Conservation (phyloP, 2,888 invertebrate genomes). For the Smittia sp. region DNA sequence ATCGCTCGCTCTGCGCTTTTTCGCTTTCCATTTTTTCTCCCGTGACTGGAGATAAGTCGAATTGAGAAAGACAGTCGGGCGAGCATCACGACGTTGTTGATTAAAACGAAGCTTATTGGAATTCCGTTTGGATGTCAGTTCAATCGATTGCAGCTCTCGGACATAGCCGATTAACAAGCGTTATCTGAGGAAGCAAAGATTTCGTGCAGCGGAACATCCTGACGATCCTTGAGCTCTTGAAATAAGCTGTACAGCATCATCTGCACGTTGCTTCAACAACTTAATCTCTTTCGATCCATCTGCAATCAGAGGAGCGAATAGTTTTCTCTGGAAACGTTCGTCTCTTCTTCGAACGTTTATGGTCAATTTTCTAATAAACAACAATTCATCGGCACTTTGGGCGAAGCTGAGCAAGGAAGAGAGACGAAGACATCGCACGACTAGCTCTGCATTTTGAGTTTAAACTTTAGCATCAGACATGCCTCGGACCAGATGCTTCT, state of each 20-base stretch:
- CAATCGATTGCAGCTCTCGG: not conserved
- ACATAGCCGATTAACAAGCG: no score
- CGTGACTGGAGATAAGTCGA: no score
- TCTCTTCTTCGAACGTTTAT: not conserved
- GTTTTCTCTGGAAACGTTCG: not conserved
- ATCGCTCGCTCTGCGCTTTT: not conserved
- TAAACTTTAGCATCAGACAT: no score
- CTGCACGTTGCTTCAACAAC: conserved; percentile 26
- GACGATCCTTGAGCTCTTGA: not conserved
- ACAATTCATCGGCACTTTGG: not conserved
- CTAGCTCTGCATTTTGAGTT: no score
- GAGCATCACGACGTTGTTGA: no score
- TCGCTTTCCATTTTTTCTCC: not conserved
- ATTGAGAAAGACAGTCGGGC: no score
- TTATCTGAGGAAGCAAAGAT: not conserved
- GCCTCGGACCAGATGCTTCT: no score
- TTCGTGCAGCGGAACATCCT: not conserved
- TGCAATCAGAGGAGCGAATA: not conserved
- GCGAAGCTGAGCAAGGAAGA: not conserved
- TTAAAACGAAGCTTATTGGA: not conserved
- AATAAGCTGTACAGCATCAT: conserved; percentile 22
- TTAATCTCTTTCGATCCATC: conserved; percentile 19
- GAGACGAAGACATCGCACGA: not conserved
- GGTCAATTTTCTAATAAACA: conserved; percentile 12
- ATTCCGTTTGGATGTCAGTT: not conserved